These are phyloP conservation scores for Octodonta nipae DNA, from an alignment of 2,888 invertebrate genomes.

Conservation along the genomic window DNA sequence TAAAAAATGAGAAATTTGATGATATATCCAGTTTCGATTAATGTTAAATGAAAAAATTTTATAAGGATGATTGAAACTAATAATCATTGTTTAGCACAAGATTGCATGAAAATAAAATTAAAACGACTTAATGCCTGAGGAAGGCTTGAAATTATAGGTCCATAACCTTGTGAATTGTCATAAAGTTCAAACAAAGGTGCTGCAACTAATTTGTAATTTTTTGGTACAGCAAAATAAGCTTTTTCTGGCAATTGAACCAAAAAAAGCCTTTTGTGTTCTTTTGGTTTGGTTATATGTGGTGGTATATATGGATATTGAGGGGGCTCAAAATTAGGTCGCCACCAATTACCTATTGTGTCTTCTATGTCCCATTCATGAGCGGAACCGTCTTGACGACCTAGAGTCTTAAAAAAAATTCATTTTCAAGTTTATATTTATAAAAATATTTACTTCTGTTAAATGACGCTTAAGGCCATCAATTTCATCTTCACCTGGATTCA, in stretches of 20 bases:
- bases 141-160: slow-evolving; percentile 94
- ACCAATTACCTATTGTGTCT: slow-evolving; percentile 91
- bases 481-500: slow-evolving; percentile 92
- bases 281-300: slow-evolving; percentile 98
- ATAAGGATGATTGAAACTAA: too few species aligned
- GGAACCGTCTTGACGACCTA: slow-evolving; percentile 92
- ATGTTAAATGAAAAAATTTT: too few species aligned
- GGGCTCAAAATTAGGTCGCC: slow-evolving; percentile 99
- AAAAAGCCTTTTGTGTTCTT: slow-evolving; percentile 94
- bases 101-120: too few species aligned
- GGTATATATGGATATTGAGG: slow-evolving; percentile 99
- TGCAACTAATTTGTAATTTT: slow-evolving; percentile 98
- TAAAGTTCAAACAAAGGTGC: slow-evolving; percentile 97
- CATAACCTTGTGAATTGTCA: slow-evolving; percentile 98
- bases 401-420: slow-evolving; percentile 66
- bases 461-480: slow-evolving; percentile 92
- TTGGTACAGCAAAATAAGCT: slow-evolving; percentile 96
- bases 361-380: slow-evolving; percentile 98
- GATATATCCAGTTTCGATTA: too few species aligned
- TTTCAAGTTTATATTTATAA: too few species aligned
- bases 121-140: slow-evolving; percentile 95
- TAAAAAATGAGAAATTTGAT: too few species aligned
- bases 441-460: slow-evolving; percentile 53
- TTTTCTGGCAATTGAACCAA: slow-evolving; percentile 94
- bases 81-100: too few species aligned